A percentile compares a stretch with the other conserved stretches of the same genome.
phyloP scores from a whole-genome alignment of 2,797 vertebrate genomes.

The Anguilla megastoma region DNA sequence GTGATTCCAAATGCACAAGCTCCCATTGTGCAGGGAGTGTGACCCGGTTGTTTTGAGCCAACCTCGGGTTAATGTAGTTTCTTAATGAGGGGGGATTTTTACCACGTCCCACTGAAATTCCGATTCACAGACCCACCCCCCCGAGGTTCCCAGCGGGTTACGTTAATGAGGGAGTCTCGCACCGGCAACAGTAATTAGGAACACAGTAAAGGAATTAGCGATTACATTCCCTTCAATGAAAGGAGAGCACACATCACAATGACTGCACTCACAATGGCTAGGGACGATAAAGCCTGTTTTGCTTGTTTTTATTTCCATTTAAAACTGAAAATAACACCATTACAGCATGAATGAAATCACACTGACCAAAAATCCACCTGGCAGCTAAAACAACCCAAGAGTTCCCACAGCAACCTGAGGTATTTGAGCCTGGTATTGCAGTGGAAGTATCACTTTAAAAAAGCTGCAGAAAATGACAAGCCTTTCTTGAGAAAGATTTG shows the following conservation, averaged over 20 bases:
- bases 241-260: not conserved
- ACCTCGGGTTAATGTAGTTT: not conserved
- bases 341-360: not conserved
- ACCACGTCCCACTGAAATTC: constrained; percentile 22
- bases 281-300: not conserved
- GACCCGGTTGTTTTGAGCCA: not conserved
- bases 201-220: not conserved
- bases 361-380: not conserved
- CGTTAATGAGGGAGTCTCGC: constrained; percentile 8
- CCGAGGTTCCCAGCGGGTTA: not conserved
- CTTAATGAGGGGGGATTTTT: constrained; percentile 4
- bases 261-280: not conserved
- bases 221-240: constrained; percentile 16
- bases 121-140: constrained; percentile 11
- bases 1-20: not conserved
- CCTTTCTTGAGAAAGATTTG: not conserved
- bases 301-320: not conserved
- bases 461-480: not conserved
- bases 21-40: not conserved
- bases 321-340: not conserved
- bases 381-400: not conserved
- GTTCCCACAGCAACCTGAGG: not conserved
- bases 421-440: not conserved
- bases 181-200: not conserved
- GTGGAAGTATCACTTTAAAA: not conserved